Evolutionary conservation across 2,888 invertebrate genomes (phyloP), one percentile per base, ranked within the genome.

Genomic region (Epirrhoe tristata): DNA sequence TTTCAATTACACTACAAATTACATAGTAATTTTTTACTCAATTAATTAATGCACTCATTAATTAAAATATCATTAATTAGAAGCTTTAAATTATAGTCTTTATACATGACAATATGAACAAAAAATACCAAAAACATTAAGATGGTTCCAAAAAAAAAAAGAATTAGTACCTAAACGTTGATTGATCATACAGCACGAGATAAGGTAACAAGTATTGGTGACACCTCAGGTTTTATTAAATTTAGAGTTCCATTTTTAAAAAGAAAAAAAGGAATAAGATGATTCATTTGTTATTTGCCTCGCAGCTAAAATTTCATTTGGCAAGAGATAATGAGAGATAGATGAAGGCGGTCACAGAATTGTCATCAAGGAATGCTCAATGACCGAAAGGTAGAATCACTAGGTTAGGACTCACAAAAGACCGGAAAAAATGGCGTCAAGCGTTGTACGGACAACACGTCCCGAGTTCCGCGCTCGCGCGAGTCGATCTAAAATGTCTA

Each of bases 121-220:
- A 59, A 56, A 55, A 14, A 2, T 0, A 24, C n/a, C 50, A 2
- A 54, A 62, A 43, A 54, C 16, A 58, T 32, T n/a, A 10, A 60
- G 80, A 74, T 81, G n/a, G 46, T 46, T 78, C 14, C 85, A 83
- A 80, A 82, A 82, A 81, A 83, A 86, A 83, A 83, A 86, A 88
- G 85, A 87, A 88, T 76, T 76, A 24, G 24, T 24, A 24, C 24
- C 24, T 24, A 77, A 85, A 81, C 80, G 72, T 86, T 91, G 91
- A 91, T 91, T 87, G 91, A 91, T 91, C 87, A 84, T 82, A 81
- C 86, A 81, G 72, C 71, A 69, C 48, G 76, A 88, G 91, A 92
- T 92, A 92, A 91, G 78, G 78, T 81, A 75, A 90, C 91, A 89
- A 78, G 81, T 72, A 75, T 81, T 70, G 74, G 77, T 84, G 86